Conservation (phyloP, 2,797 vertebrate genomes). For the Danionella dracula region DNA sequence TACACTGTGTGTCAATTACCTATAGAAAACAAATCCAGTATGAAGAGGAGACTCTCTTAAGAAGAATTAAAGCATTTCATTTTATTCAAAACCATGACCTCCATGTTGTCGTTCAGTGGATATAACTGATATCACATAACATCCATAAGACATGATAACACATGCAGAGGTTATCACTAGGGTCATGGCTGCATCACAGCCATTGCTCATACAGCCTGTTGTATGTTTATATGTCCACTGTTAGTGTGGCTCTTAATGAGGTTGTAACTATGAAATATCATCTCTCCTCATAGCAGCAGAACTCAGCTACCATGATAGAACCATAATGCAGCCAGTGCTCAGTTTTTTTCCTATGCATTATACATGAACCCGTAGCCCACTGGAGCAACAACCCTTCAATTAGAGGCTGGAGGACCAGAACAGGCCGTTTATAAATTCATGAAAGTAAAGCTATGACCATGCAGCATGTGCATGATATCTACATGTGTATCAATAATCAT, state of each 20-base stretch:
- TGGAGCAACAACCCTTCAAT: conserved; percentile 67
- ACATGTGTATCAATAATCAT: neutral
- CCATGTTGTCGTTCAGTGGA: conserved; percentile 1
- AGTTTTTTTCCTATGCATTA: conserved; percentile 72
- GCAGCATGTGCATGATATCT: neutral
- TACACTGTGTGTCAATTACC: conserved; percentile 45
- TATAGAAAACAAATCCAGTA: conserved; percentile 29
- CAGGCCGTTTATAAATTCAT: conserved; percentile 65
- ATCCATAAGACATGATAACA: conserved; percentile 37
- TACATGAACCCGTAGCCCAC: conserved; percentile 63
- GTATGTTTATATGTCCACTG: conserved; percentile 12
- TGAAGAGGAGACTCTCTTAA: neutral
- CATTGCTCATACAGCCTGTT: conserved; percentile 9
- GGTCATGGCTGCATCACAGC: conserved; percentile 13
- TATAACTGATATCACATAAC: conserved; percentile 19
- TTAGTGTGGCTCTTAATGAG: conserved; percentile 52
- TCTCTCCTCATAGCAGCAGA: conserved; percentile 54
- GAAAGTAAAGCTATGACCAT: conserved; percentile 60
- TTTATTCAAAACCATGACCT: neutral
- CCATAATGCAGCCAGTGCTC: conserved; percentile 63
- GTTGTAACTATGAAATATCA: conserved; percentile 58
- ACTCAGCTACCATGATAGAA: conserved; percentile 58
- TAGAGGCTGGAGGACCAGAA: conserved; percentile 59
- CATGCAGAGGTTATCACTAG: conserved; percentile 22
- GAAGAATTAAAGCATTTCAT: neutral